phyloP scores from a whole-genome alignment of 2,888 invertebrate genomes.

The Dorcus parallelipipedus region DNA sequence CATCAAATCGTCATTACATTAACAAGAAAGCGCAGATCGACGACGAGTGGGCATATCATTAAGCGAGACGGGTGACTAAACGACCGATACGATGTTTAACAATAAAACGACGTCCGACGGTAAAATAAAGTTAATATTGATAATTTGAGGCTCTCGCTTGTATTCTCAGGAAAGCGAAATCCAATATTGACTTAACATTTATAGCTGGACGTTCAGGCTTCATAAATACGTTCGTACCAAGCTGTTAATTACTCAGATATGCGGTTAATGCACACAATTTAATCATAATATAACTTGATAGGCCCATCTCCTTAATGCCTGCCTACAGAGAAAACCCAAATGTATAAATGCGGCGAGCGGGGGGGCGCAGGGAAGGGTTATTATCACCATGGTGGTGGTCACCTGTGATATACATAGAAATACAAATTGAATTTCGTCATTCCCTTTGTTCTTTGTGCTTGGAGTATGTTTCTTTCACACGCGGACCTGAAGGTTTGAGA shows the following conservation, averaged over 20 bases:
- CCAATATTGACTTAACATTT: conserved; percentile 51
- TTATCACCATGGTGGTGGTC: too few relatives aligned
- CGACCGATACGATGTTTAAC: conserved; percentile 18
- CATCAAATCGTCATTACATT: too few relatives aligned
- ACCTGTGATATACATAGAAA: too few relatives aligned
- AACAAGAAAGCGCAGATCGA: conserved; percentile 2
- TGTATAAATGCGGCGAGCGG: too few relatives aligned
- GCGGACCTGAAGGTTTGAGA: too few relatives aligned
- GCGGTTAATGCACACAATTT: conserved; percentile 41
- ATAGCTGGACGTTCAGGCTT: conserved; percentile 47
- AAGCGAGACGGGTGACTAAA: neutral
- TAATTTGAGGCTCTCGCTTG: conserved; percentile 36
- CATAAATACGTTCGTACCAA: conserved; percentile 49
- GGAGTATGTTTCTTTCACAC: too few relatives aligned
- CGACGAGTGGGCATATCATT: too few relatives aligned
- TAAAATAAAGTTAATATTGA: conserved; percentile 47
- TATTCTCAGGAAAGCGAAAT: conserved; percentile 47
- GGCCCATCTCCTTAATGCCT: too few relatives aligned
- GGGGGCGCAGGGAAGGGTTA: too few relatives aligned
- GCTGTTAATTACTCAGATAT: conserved; percentile 51
- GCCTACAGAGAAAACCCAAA: too few relatives aligned
- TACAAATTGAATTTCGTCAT: too few relatives aligned
- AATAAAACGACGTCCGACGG: conserved; percentile 29
- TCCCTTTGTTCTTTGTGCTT: too few relatives aligned
- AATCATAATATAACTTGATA: conserved; percentile 25